A percentile compares a stretch with the other conserved stretches of the same genome.
phyloP scores from a whole-genome alignment of 2,113 vertebrate species.

The Nipponia nippon region DNA sequence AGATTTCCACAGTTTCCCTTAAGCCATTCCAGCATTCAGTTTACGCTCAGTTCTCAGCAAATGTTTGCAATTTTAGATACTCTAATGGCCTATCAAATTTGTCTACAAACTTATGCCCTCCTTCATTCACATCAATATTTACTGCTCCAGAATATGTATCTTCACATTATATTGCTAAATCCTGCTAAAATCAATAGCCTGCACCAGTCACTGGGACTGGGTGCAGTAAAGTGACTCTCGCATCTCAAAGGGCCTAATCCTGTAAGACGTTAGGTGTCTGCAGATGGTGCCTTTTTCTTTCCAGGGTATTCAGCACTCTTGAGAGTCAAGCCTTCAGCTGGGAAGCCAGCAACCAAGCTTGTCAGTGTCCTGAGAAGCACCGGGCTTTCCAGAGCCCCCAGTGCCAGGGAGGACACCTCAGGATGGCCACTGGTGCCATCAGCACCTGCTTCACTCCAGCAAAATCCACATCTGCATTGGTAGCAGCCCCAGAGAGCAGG shows the following conservation, averaged over 20 bases:
- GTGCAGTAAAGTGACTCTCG: neutral
- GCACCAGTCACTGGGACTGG: neutral
- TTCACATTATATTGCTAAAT: neutral
- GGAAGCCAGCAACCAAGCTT: neutral
- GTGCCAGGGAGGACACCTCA: neutral
- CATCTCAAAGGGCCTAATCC: neutral
- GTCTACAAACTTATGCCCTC: neutral
- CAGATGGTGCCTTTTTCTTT: neutral
- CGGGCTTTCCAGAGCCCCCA: neutral
- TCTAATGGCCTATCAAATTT: neutral
- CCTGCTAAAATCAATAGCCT: neutral
- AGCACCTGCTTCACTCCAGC: neutral
- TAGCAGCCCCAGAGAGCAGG: neutral
- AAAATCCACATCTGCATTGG: neutral
- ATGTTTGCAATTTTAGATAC: neutral
- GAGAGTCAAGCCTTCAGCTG: neutral
- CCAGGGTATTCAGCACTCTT: neutral
- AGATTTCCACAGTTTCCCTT: neutral
- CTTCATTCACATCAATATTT: neutral
- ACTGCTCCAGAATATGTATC: neutral
- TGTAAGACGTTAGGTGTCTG: neutral
- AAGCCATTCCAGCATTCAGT: neutral
- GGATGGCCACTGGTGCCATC: neutral
- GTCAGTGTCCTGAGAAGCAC: neutral
- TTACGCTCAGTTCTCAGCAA: neutral